Conservation (phyloP, 2,888 invertebrate species). For the Dendrolimus houi region DNA sequence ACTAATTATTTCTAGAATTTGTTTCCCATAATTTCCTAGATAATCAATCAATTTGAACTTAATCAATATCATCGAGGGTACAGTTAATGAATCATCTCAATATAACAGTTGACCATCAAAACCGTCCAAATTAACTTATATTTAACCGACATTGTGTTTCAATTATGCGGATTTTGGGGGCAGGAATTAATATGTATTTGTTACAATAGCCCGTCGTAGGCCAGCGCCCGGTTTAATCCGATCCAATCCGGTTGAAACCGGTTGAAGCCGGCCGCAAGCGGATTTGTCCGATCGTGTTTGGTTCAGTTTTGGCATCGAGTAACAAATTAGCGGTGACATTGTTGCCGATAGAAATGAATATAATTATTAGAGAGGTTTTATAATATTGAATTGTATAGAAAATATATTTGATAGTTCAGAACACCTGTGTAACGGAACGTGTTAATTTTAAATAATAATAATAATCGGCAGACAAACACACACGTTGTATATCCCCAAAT, state of each 20-base stretch:
- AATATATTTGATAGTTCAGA: too few relatives aligned
- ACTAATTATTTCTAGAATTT: too few relatives aligned
- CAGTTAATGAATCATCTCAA: background rate
- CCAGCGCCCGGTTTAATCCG: conserved; percentile 26
- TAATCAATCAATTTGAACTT: background rate
- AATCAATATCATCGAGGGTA: background rate
- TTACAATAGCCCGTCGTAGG: conserved; percentile 24
- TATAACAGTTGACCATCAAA: conserved; percentile 1
- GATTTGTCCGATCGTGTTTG: conserved; percentile 31
- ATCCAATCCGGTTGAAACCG: conserved; percentile 22
- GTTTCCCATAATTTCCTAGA: background rate
- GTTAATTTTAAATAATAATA: too few relatives aligned
- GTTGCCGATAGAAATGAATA: conserved; percentile 1
- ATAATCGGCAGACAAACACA: too few relatives aligned
- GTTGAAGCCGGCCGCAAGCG: conserved; percentile 6
- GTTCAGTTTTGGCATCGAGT: conserved; percentile 17
- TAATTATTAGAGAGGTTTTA: background rate
- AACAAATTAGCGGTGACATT: background rate
- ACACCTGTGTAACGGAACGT: too few relatives aligned
- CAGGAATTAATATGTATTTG: conserved; percentile 32
- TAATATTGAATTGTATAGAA: background rate
- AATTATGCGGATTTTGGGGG: conserved; percentile 29
- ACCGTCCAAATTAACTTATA: conserved; percentile 36
- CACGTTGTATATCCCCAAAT: too few relatives aligned
- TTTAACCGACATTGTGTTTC: conserved; percentile 31